Base-by-base conservation (phyloP, 53 echinoderm and acorn worm species). In the Paracentrotus lividus region DNA sequence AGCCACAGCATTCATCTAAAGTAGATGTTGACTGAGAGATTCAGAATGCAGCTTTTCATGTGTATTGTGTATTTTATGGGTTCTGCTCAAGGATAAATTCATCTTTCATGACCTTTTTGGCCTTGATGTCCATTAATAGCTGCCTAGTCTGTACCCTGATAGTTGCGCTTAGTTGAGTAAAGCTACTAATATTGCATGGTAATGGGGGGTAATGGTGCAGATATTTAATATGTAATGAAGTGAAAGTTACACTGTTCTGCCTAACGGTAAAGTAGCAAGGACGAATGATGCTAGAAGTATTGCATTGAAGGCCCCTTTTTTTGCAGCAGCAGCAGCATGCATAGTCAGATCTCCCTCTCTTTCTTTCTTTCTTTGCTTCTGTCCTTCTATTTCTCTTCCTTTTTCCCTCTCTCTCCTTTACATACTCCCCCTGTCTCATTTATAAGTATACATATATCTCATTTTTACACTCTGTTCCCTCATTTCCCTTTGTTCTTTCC, bases 21-120 rank as follows among this genome's bases (percentile, higher is more conserved):
- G 49, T 81, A 81, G 81, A 81, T 81, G 47, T 81, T 24, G 12
- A 81, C n/a, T 49, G 2, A 81, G 81, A n/a, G 47, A 81, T 81
- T 47, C n/a, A 26, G 27, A 26, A 47, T 81, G 47, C 81, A 49
- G 45, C 8, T 45, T 81, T 81, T 76, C 38, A 20, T 36, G 20
- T 76, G 42, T n/a, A 76, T 42, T 18, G 23, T 40, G 38, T 18
- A 76, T 40, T 76, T 40, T 23, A 76, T 76, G 1, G 42, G 2
- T 40, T 42, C n/a, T 42, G 20, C 16, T 42, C 76, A 76, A 42
- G 42, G 42, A 40, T 40, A 8, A 76, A 42, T 76, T 36, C 4
- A 6, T 40, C 18, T 20, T 45, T 81, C 24, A 45, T 45, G n/a
- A 45, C 23, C 81, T 47, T 47, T 81, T 6, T 12, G 45, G 81